Base-by-base conservation (phyloP, 2,113 vertebrate species). In the Neotragus pygmaeus region DNA sequence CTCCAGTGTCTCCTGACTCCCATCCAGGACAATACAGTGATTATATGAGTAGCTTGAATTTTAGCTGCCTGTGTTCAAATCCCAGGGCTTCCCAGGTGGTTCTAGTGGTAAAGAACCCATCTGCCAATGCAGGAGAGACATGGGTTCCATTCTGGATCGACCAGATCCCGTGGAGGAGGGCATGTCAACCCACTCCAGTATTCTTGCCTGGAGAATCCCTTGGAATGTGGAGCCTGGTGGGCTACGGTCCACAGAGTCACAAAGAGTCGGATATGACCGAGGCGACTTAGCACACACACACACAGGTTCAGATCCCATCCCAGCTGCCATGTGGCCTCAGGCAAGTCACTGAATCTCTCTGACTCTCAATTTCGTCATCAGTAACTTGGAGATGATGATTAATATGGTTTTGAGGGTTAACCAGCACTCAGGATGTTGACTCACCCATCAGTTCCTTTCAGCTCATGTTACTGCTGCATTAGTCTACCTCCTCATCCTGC, bases 361-460 rank as follows among this genome's bases (percentile, higher is more conserved):
- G 45, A 75, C 30, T 43, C 45, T 43, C 2, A 0, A 1, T 28
- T 57, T 91, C 77, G 66, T 36, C 75, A 3, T 9, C n/a, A 6
- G 28, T 45, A 21, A 53, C 66, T 28, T 28, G 23, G 23, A 21
- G 82, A 15, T 62, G 58, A 16, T 3, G 36, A 21, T 10, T 17
- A 36, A 13, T 36, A 23, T 27, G 25, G 25, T 25, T 87, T 16
- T 5, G 16, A 49, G 14, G n/a, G 14, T 43, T 64, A 47, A 23
- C 45, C n/a, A 43, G 64, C 49, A 6, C 66, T 80, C 10, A 16
- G 58, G 43, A 39, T n/a, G 39, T 28, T 4, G 53, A 21, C 70
- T 62, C 0, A 0, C 30, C 51, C 8, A 0, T 30, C 15, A 39
- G 30, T 12, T 28, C 57, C 64, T 0, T 2, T 28, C 23, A 27